Evolutionary conservation across 2,113 vertebrate species (phyloP).

Genomic region (Chloropsis cyanopogon): DNA sequence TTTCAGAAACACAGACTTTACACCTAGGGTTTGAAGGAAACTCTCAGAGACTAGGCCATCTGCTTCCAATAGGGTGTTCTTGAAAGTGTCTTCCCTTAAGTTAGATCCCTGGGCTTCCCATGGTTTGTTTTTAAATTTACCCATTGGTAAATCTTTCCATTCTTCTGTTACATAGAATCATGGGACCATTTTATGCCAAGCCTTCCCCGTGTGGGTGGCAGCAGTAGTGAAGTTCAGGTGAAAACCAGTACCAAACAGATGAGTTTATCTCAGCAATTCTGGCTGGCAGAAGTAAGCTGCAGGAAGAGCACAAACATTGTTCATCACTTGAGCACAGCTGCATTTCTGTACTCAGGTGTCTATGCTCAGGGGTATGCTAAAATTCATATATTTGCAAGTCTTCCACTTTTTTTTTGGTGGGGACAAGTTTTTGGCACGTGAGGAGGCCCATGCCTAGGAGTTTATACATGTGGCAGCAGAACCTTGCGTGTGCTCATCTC

Average conservation of each 20-base stretch:
- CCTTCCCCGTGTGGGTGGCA: not conserved
- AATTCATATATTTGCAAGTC: not conserved
- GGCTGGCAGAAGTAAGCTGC: not conserved
- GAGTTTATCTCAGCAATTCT: not conserved
- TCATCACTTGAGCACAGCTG: not conserved
- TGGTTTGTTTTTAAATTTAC: not conserved
- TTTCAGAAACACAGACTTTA: not conserved
- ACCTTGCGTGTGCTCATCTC: not conserved
- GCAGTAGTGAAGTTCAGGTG: not conserved
- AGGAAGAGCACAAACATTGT: rapidly evolving
- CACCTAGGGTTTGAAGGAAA: not conserved
- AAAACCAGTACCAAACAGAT: not conserved
- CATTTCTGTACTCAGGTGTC: not conserved
- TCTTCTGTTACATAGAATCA: not conserved
- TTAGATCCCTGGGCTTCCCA: not conserved
- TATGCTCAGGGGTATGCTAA: not conserved
- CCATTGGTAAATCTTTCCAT: not conserved
- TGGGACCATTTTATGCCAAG: not conserved
- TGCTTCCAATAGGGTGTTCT: not conserved
- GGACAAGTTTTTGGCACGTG: not conserved
- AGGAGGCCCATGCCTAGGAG: not conserved
- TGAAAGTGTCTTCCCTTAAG: not conserved
- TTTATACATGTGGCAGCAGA: not conserved
- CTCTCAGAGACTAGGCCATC: not conserved
- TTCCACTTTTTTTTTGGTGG: not conserved